Evolutionary conservation across 2,888 invertebrate genomes (phyloP), one percentile per base, ranked within the genome.

Genomic region (Mythimna vitellina): DNA sequence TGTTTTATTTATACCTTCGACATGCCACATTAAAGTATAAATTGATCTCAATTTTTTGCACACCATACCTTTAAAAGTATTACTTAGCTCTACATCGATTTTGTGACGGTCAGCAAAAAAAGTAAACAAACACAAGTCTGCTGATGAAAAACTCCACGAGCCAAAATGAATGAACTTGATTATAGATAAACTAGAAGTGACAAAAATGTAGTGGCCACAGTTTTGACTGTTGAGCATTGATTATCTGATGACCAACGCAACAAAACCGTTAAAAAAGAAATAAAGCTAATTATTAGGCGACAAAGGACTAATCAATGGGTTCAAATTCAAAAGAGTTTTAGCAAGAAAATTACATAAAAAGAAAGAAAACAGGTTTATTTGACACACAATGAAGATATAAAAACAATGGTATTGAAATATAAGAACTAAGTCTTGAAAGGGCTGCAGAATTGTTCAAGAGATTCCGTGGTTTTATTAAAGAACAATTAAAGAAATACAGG

Each of bases 41-140:
- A 81, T 80, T 80, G 73, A 53, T 72, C 68, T 69, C 38, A 74
- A 78, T 87, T 84, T 87, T 89, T 85, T 87, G 85, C 78, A 65
- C 38, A 85, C 87, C 58, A n/a, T 86, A 84, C 85, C 82, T 74
- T 75, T 82, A 84, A 84, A 89, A 89, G 88, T 83, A 89, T 90
- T 90, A 46, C 46, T 46, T 46, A 85, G 85, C 83, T 83, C 85
- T 82, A 88, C 85, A 89, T 90, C 89, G 89, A 91, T 92, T 91
- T 89, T 86, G 85, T 88, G 83, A 87, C 84, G 81, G 88, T 73
- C 68, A 88, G 81, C 87, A 94, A 95, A 95, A 94, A 93, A 91
- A 80, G 88, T 92, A 93, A 93, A 93, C 91, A 94, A 93, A 93
- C 89, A 88, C 78, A 83, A 74, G 83, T 80, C 82, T 79, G 83